Percentiles rank a stretch among this genome's conserved stretches.
These are phyloP conservation scores for Gortyna flavago DNA, from an alignment of 2,888 invertebrate species.

Conservation along the genomic window DNA sequence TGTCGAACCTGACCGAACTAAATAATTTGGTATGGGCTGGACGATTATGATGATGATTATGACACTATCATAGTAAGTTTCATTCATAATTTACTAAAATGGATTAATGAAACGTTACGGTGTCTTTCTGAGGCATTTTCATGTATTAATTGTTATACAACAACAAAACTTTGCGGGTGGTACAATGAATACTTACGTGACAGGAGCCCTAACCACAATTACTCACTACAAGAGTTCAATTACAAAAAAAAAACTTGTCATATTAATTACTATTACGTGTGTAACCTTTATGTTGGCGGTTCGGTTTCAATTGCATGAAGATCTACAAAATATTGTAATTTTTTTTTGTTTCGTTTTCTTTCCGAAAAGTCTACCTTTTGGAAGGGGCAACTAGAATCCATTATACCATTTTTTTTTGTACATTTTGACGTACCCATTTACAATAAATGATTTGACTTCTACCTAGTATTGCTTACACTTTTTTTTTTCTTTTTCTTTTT, in stretches of 20 bases:
- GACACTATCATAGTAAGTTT: not conserved
- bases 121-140: not conserved
- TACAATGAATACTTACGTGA: constrained; percentile 7
- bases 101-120: not conserved
- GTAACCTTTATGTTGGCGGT: not conserved
- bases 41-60: not conserved
- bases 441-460: no score
- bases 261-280: constrained; percentile 10
- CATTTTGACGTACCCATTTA: no score
- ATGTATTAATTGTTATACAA: constrained; percentile 3
- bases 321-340: not conserved
- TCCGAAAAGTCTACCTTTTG: no score
- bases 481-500: no score
- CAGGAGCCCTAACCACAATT: constrained; percentile 7
- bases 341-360: no score
- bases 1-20: not conserved
- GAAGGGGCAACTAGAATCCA: no score
- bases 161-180: not conserved
- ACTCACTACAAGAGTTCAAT: constrained; percentile 9
- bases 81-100: not conserved
- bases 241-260: constrained; percentile 19
- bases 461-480: no score
- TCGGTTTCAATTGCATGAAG: not conserved
- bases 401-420: no score
- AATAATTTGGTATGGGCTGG: not conserved